These are phyloP conservation scores for Heliothis virescens DNA, from an alignment of 1,140 invertebrate species.

Conservation along the genomic window DNA sequence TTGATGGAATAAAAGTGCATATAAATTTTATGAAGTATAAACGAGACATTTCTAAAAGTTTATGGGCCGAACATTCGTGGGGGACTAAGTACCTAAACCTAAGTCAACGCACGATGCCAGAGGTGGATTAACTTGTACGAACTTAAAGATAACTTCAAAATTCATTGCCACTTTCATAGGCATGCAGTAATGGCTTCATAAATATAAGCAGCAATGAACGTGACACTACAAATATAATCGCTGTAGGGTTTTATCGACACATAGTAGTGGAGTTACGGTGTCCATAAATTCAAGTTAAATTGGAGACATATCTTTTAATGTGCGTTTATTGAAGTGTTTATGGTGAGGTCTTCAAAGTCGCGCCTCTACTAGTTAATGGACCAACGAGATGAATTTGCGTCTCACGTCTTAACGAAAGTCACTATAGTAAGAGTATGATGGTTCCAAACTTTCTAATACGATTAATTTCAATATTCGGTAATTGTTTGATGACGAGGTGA, in stretches of 20 bases:
- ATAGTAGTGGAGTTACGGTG: conserved; percentile 68
- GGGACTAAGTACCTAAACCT: conserved; percentile 66
- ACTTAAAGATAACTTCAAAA: conserved; percentile 28
- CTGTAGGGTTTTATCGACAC: conserved; percentile 21
- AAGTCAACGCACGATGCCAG: conserved; percentile 51
- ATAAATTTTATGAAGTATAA: conserved; percentile 84
- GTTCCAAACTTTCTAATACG: conserved; percentile 28
- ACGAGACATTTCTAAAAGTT: conserved; percentile 78
- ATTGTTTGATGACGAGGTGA: conserved; percentile 43
- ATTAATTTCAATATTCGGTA: conserved; percentile 27
- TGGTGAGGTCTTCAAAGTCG: conserved; percentile 63
- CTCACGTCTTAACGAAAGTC: conserved; percentile 39
- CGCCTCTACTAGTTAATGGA: conserved; percentile 50
- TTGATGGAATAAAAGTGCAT: conserved; percentile 80
- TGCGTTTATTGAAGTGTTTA: conserved; percentile 81
- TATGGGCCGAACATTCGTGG: conserved; percentile 71
- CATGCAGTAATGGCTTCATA: not conserved
- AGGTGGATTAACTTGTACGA: not conserved
- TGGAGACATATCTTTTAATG: conserved; percentile 82
- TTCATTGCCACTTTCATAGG: conserved; percentile 54
- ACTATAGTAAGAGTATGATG: not conserved
- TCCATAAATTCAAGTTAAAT: conserved; percentile 81
- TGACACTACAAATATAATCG: not conserved
- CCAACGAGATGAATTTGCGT: conserved; percentile 57
- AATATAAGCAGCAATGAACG: conserved; percentile 49